Evolutionary conservation across 2,888 invertebrate genomes (phyloP).

Genomic region (Hemistola chrysoprasaria): DNA sequence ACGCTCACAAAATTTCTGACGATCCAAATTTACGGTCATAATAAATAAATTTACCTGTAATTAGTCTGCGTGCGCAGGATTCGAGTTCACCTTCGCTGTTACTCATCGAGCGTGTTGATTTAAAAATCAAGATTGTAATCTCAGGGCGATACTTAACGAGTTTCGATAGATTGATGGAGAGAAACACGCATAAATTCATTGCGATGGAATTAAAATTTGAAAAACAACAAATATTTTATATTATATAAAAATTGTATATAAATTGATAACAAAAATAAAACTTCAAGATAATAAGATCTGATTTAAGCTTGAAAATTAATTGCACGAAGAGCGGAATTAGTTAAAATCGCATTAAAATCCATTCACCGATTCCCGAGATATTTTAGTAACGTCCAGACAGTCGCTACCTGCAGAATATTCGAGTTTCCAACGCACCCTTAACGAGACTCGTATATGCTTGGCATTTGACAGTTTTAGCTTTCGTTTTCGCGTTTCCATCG

Average conservation of each 20-base stretch:
- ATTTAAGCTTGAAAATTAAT: constrained; percentile 17
- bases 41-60: constrained; percentile 25
- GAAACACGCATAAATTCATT: not conserved
- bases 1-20: constrained; percentile 7
- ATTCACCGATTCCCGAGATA: constrained; percentile 32
- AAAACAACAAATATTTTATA: too few species aligned
- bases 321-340: constrained; percentile 25
- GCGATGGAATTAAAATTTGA: not conserved
- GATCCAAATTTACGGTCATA: constrained; percentile 21
- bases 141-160: constrained; percentile 12
- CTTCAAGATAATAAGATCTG: not conserved
- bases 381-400: constrained; percentile 24
- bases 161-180: constrained; percentile 12
- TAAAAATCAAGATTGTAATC: constrained; percentile 27
- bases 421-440: constrained; percentile 21
- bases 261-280: not conserved
- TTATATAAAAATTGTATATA: too few species aligned
- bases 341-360: constrained; percentile 29
- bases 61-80: constrained; percentile 17
- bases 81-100: constrained; percentile 18
- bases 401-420: constrained; percentile 25
- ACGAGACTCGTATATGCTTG: too few species aligned
- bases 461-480: constrained; percentile 26
- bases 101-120: constrained; percentile 24
- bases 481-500: constrained; percentile 32